Base-by-base conservation (phyloP, 2,888 invertebrate genomes). In the Anoncus sp. region DNA sequence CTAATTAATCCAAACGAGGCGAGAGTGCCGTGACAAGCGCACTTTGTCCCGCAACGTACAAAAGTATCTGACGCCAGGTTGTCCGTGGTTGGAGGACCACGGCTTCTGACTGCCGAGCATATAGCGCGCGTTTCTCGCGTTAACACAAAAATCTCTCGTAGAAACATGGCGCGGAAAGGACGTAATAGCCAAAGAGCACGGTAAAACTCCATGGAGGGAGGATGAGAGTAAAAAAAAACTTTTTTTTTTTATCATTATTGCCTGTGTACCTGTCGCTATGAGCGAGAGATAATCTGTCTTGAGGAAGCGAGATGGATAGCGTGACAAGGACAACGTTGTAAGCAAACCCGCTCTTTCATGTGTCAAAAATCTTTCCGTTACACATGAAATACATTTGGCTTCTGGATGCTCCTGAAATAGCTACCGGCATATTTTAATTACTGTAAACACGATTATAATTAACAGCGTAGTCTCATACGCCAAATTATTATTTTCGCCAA, bases 1-100 rank as follows among this genome's bases (percentile, higher is more conserved):
- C 66, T 75, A 75, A 90, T 90, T 90, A 89, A 88, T 85, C 86
- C 85, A 86, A 88, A 89, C 85, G 87, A 89, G 86, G 81, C 84
- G 78, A 84, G 87, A 89, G 87, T 87, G 86, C 87, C 90, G 89
- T 90, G 90, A 89, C 90, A 88, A 72, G 80, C 83, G 85, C 85
- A 87, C 87, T 88, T 89, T 88, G 89, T 89, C 87, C 87, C 85
- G 85, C 85, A n/a, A 83, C 85, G 87, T 85, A 80, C 18, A 57
- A 71, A 60, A 65, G 45, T 80, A n/a, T n/a, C 84, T 85, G 87
- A 88, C 87, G 83, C 87, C 86, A 87, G 84, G 27, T 53, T 80
- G 63, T 57, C 51, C 49, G n/a, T n/a, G 63, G 40, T 45, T 40
- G 51, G 24, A 51, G 47, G 70, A 47, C n/a, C 22, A 72, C 47